phyloP scores from a whole-genome alignment of 1,140 invertebrate genomes.

The Trinorchestia longiramus region DNA sequence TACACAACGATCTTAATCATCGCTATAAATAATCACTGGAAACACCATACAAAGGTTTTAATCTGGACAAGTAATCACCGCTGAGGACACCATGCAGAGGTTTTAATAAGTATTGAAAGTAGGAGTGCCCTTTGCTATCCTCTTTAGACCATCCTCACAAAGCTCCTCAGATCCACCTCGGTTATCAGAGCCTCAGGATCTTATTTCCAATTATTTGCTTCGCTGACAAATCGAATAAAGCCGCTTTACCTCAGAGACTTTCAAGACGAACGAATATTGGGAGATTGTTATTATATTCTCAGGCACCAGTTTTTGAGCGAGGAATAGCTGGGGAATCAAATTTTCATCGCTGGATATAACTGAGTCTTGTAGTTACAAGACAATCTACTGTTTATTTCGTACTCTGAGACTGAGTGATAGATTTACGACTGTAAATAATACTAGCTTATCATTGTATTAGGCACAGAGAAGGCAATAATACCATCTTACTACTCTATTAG shows the following conservation, averaged over 20 bases:
- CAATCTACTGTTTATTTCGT: too few relatives aligned
- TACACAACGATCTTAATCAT: background rate
- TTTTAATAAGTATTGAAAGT: background rate
- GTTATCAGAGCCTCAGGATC: background rate
- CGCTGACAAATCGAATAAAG: background rate
- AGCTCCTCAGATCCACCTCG: background rate
- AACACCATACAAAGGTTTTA: background rate
- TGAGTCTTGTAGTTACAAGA: too few relatives aligned
- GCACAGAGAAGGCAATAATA: too few relatives aligned
- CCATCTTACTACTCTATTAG: too few relatives aligned
- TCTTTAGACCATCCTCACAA: background rate
- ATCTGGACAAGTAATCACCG: background rate
- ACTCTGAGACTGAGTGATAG: too few relatives aligned
- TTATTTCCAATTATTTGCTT: conserved; percentile 10
- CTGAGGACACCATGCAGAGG: background rate
- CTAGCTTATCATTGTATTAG: too few relatives aligned
- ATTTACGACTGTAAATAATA: too few relatives aligned
- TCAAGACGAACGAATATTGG: background rate
- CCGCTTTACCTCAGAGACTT: background rate
- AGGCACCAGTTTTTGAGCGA: background rate
- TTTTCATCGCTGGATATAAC: background rate
- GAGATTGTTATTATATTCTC: background rate
- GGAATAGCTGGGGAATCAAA: background rate
- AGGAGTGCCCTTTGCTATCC: background rate
- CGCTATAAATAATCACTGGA: background rate